These are phyloP conservation scores for Tanypteryx hageni DNA, from an alignment of 2,888 invertebrate species.

Conservation along the genomic window DNA sequence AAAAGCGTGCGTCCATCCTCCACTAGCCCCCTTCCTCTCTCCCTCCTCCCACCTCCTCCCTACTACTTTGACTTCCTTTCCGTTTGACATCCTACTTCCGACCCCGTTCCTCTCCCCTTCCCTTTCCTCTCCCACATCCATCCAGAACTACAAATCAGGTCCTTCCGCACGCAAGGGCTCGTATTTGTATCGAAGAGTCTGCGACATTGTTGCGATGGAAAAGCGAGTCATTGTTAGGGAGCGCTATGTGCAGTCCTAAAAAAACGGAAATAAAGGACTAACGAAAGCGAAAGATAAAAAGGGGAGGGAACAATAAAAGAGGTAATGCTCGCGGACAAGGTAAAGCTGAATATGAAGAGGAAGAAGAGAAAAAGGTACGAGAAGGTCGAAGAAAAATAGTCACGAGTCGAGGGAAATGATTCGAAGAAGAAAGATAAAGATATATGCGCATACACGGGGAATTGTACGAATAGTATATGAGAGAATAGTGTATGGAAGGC, in stretches of 20 bases:
- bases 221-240: neutral
- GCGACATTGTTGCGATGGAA: slow-evolving; percentile 12
- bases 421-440: neutral
- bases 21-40: neutral
- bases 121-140: neutral
- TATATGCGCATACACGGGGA: neutral
- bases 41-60: neutral
- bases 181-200: slow-evolving; percentile 15
- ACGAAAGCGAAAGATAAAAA: neutral
- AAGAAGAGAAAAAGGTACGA: neutral
- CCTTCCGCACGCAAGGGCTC: slow-evolving; percentile 51
- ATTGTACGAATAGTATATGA: neutral
- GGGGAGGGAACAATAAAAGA: neutral
- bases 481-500: neutral
- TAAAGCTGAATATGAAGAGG: neutral
- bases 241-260: neutral
- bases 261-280: too few species aligned
- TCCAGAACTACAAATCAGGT: slow-evolving; percentile 47
- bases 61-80: neutral
- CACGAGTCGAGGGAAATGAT: neutral
- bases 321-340: neutral
- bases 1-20: neutral
- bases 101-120: slow-evolving; percentile 40
- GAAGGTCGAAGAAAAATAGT: neutral
- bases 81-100: slow-evolving; percentile 38